Base-by-base conservation (phyloP, 2,888 invertebrate species). In the Cyclophora punctaria region DNA sequence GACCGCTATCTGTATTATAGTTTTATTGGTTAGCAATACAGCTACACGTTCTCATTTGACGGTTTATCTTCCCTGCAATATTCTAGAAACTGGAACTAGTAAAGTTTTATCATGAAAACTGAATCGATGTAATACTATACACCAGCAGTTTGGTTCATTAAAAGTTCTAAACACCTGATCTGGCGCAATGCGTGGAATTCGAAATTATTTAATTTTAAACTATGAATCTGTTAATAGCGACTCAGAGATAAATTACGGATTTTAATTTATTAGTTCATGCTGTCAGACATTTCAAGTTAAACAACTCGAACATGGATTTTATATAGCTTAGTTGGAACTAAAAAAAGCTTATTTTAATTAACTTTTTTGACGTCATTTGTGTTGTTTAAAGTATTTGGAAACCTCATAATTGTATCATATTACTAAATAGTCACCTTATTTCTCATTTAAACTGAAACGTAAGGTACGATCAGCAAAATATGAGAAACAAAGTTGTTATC, bases 401-500 rank as follows among this genome's bases (percentile, higher is more conserved):
- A 20, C 20, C 20, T 20, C 20, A 20, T 20, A 20, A 20, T 20
- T 20, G 20, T 20, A 20, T 20, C 20, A 20, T 20, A 20, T 20
- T 55, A 54, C 49, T 35, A 47, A 49, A 46, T 43, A 47, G 52
- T 45, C 60, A 64, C 20, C 20, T 20, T 20, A 20, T 20, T 20
- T 20, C 20, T 20, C 20, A 20, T 20, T 20, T 20, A 20, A 20
- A 20, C 20, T 20, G 20, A 20, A 20, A 20, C 20, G 20, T 57
- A 68, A 58, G 57, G 49, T 58, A 48, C 52, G 45, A 37, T 37
- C 5, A 37, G 5, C 37, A 37, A 37, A 37, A 37, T 52, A 20
- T 20, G 20, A 20, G 20, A 57, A 67, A 71, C 69, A 63, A 77
- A 78, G 71, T 81, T 80, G 72, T 80, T 82, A 78, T 80, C 77